These are phyloP conservation scores for Epinotia nisella DNA, from an alignment of 2,888 invertebrate species.

Conservation along the genomic window DNA sequence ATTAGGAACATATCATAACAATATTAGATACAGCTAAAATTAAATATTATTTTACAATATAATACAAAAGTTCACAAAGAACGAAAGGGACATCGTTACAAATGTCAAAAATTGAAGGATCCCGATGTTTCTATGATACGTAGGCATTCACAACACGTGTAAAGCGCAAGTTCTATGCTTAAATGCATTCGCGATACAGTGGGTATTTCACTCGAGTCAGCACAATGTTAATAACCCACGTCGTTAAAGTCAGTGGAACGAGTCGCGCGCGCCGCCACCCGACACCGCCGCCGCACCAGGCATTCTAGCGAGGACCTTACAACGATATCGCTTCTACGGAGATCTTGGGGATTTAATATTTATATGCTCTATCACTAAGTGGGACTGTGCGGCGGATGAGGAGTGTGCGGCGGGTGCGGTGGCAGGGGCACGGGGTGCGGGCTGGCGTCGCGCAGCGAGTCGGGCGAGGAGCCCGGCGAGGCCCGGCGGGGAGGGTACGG, in stretches of 20 bases:
- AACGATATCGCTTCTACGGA: constrained; percentile 60
- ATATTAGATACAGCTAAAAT: constrained; percentile 74
- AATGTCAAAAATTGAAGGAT: constrained; percentile 29
- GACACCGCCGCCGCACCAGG: constrained; percentile 40
- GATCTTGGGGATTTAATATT: constrained; percentile 61
- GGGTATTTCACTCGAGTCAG: constrained; percentile 55
- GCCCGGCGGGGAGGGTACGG: constrained; percentile 83
- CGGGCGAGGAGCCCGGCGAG: constrained; percentile 85
- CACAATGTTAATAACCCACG: constrained; percentile 49
- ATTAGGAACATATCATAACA: constrained; percentile 82
- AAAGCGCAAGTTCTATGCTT: constrained; percentile 40
- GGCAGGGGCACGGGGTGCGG: constrained; percentile 71
- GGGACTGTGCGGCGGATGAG: constrained; percentile 77
- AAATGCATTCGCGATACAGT: constrained; percentile 44
- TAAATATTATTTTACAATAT: constrained; percentile 78
- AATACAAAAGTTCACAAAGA: constrained; percentile 51
- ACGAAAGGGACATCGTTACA: constrained; percentile 34
- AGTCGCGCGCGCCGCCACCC: constrained; percentile 44
- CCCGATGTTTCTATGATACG: constrained; percentile 34
- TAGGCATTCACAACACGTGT: constrained; percentile 44
- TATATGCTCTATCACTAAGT: constrained; percentile 68
- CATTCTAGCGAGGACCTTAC: constrained; percentile 59
- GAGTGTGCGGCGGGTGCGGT: constrained; percentile 67
- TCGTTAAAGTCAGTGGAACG: constrained; percentile 52
- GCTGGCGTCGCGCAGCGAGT: constrained; percentile 84